phyloP scores from a whole-genome alignment of 2,797 vertebrate species.

The Leptodactylus fallax region DNA sequence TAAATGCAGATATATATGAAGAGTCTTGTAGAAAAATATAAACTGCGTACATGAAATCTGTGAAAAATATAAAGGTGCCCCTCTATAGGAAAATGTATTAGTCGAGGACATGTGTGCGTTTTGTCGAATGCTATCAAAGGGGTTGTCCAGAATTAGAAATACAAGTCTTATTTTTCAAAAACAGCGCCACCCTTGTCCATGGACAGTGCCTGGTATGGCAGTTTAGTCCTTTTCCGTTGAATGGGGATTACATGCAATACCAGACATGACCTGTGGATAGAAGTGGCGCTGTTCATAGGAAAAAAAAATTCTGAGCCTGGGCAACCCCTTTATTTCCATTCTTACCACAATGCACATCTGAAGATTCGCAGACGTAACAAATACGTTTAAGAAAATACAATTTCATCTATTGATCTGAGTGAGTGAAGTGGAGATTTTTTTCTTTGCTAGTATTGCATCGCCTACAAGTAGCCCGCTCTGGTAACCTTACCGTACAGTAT shows the following conservation, averaged over 20 bases:
- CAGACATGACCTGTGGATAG: background rate
- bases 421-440: background rate
- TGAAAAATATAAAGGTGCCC: slow-evolving; percentile 29
- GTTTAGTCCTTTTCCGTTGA: background rate
- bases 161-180: background rate
- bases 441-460: background rate
- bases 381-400: slow-evolving; percentile 24
- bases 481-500: background rate
- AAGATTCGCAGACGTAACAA: background rate
- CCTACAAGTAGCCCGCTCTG: background rate
- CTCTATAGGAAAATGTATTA: background rate
- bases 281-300: background rate
- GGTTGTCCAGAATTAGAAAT: background rate
- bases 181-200: background rate
- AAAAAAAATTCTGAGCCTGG: background rate
- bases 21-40: slow-evolving; percentile 37
- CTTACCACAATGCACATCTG: background rate
- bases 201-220: background rate
- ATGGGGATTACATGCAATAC: background rate
- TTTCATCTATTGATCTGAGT: background rate
- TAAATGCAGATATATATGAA: background rate
- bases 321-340: background rate
- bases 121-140: too few relatives aligned
- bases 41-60: background rate
- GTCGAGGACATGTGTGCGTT: background rate